Evolutionary conservation across 2,797 vertebrate species (phyloP).

Genomic region (Mus minutoides): DNA sequence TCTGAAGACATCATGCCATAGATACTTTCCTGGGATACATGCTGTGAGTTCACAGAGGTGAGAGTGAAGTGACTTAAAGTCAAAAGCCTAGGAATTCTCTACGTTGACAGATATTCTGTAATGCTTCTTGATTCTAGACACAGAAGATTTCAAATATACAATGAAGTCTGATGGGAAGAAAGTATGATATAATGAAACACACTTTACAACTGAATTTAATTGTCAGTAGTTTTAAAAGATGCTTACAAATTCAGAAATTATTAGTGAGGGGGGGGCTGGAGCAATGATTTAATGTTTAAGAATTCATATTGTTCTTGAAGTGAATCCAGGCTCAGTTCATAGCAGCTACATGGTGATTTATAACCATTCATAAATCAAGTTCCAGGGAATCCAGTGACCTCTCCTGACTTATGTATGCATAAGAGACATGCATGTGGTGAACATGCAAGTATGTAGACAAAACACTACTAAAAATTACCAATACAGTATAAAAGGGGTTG

Average conservation of each 20-base stretch:
- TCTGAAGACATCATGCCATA: not conserved
- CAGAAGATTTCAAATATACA: not conserved
- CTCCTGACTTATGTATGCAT: not conserved
- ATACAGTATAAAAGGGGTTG: not conserved
- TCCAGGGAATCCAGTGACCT: not conserved
- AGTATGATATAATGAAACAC: not conserved
- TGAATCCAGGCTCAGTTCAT: too few relatives aligned
- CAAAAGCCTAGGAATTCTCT: not conserved
- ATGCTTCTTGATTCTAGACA: not conserved
- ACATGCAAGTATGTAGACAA: not conserved
- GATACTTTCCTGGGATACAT: not conserved
- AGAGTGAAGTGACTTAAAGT: not conserved
- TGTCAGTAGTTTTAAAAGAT: not conserved
- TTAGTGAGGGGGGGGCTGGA: not conserved
- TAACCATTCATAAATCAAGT: not conserved
- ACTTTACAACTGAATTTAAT: not conserved
- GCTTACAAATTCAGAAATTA: not conserved
- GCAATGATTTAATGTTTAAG: too few relatives aligned
- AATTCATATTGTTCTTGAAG: not conserved
- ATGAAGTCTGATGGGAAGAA: not conserved
- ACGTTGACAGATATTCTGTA: not conserved
- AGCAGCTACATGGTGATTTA: too few relatives aligned
- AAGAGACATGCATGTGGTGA: not conserved
- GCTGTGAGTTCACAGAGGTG: not conserved
- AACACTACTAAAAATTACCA: not conserved